Percentiles rank a stretch among this genome's conserved stretches.
Evolutionary conservation across 2,113 vertebrate genomes (phyloP).

Genomic region (Dryoscopus gambensis): DNA sequence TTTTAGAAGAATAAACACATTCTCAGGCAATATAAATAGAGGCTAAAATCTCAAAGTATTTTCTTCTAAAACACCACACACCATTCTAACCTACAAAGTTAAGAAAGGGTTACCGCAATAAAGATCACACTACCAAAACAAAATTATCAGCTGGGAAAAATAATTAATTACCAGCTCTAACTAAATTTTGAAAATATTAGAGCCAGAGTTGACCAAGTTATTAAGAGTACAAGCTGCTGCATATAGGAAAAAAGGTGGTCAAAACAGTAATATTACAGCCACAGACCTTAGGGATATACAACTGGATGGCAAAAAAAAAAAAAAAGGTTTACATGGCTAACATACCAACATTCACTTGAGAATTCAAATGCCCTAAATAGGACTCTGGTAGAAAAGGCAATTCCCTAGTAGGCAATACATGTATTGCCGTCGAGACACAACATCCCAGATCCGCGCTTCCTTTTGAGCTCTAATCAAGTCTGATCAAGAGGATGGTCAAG

Average conservation of each 20-base stretch:
- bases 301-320: background rate
- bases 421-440: background rate
- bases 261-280: background rate
- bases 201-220: background rate
- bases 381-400: background rate
- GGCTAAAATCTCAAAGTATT: background rate
- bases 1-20: background rate
- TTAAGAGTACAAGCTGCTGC: background rate
- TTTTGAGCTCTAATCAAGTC: background rate
- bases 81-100: background rate
- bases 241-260: background rate
- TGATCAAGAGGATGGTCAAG: background rate
- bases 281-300: background rate
- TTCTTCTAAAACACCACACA: background rate
- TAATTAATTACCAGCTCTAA: background rate
- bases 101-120: background rate
- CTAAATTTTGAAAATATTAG: background rate
- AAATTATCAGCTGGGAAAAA: background rate
- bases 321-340: background rate
- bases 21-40: background rate
- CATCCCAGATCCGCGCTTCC: background rate
- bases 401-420: background rate
- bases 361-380: constrained; percentile 38
- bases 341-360: background rate
- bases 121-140: background rate